These are phyloP conservation scores for Drymodes brunneopygia DNA, from an alignment of 2,113 vertebrate species.

Conservation along the genomic window DNA sequence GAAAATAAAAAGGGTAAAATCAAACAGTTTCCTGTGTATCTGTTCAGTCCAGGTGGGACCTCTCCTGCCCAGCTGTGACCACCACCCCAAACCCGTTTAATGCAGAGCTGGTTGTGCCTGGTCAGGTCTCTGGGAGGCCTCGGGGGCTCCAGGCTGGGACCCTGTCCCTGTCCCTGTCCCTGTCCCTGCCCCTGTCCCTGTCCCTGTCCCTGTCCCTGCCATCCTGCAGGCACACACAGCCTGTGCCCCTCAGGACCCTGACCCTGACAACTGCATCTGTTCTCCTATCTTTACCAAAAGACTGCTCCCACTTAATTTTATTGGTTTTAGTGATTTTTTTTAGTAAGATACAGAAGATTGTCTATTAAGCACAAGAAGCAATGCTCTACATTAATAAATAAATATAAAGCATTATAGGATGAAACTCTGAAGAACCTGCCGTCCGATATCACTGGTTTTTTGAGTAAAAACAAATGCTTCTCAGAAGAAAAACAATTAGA, in stretches of 20 bases:
- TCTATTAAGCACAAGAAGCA: not conserved
- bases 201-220: not conserved
- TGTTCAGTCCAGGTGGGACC: not conserved
- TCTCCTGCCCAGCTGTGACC: not conserved
- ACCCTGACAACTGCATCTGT: no score
- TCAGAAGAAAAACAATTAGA: not conserved
- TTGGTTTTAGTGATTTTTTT: not conserved
- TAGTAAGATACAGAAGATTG: not conserved
- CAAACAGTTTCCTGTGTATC: not conserved
- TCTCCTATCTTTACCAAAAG: not conserved
- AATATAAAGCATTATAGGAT: not conserved
- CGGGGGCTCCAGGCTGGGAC: accelerated
- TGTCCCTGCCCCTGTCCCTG: not conserved
- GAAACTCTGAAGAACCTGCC: not conserved
- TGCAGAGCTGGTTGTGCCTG: not conserved
- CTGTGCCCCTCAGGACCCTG: not conserved
- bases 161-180: no score
- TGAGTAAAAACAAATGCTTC: not conserved
- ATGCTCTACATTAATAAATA: not conserved
- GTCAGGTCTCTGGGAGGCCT: accelerated
- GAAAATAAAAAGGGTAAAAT: not conserved
- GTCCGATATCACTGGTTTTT: not conserved
- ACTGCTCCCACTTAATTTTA: not conserved
- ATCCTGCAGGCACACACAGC: not conserved
- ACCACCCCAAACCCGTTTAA: no score